Evolutionary conservation across 64 coral and sea anemone species (phyloP).

Genomic region (Pocillopora damicornis): DNA sequence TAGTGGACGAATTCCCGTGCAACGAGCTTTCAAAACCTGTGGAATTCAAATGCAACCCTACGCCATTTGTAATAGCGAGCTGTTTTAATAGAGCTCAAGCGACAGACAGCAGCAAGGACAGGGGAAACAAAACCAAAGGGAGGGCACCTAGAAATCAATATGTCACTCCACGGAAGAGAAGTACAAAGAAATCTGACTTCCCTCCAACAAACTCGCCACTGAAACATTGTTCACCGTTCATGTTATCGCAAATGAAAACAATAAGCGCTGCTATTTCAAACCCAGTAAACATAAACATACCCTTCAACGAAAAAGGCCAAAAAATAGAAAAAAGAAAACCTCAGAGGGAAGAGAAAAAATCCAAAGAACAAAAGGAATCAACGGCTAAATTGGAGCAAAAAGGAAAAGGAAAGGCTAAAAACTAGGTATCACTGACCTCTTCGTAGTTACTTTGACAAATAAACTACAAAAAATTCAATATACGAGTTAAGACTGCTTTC

Average conservation of each 20-base stretch:
- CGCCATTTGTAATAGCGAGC: conserved; percentile 83
- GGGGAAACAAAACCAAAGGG: background rate
- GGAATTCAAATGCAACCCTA: conserved; percentile 86
- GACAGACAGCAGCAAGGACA: background rate
- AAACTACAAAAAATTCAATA: too few species aligned
- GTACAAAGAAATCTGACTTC: background rate
- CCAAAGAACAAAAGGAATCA: background rate
- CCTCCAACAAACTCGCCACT: background rate
- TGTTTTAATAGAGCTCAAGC: conserved; percentile 86
- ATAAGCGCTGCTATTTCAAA: background rate
- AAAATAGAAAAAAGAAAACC: background rate
- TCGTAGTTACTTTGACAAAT: too few species aligned
- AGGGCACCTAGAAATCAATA: background rate
- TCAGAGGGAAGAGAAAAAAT: background rate
- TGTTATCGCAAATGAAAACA: background rate
- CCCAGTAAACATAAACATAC: background rate
- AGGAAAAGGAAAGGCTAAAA: background rate
- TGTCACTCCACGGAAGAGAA: background rate
- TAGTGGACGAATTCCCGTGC: conserved; percentile 80
- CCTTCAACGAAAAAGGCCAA: background rate
- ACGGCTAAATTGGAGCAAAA: background rate
- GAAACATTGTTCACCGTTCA: background rate
- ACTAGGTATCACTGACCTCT: too few species aligned
- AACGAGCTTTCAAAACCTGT: conserved; percentile 31
- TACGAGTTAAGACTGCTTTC: too few species aligned